Base-by-base conservation (phyloP, 2,797 vertebrate species). In the Paedocypris micromegethes region DNA sequence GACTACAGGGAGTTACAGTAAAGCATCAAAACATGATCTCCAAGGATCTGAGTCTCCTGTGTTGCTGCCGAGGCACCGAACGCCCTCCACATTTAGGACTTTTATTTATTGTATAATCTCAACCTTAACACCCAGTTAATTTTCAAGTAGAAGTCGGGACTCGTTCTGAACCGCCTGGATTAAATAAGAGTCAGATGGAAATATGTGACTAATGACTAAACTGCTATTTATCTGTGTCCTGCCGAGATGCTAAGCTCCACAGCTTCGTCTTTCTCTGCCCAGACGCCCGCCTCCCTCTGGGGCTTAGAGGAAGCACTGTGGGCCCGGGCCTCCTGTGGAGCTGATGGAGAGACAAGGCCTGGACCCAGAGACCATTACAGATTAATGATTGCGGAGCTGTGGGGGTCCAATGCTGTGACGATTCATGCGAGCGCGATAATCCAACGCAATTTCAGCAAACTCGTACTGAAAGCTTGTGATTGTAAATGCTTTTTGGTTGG, bases 351-450 rank as follows among this genome's bases (percentile, higher is more conserved):
- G 9, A 61, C 44, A 56, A 57, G 55, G 62, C 59, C 49, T 53
- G 45, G 49, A 40, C 8, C 69, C 39, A 52, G 55, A 1, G 37
- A 45, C 53, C 66, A 69, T 75, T 70, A 63, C 50, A 55, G 68
- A 64, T 61, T 44, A 53, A 69, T 74, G 75, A 73, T 75, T 76
- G 70, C 46, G 49, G 37, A 9, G 39, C 54, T 55, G 45, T 65
- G 61, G 48, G 70, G 69, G 53, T 65, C 55, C 39, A 3, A 70
- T 45, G n/a, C 64, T 59, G 68, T 78, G 75, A 50, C 71, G 40
- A 77, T 67, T 69, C 57, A 46, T 58, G 56, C 8, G 51, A n/a
- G 23, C 58, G 59, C 75, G 4, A 56, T 61, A 44, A 51, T 70
- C 44, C 58, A 53, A 49, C 49, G 44, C 1, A 6, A 53, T 72